These are phyloP conservation scores for Rhodophaea formosa DNA, from an alignment of 2,888 invertebrate genomes.

Conservation along the genomic window DNA sequence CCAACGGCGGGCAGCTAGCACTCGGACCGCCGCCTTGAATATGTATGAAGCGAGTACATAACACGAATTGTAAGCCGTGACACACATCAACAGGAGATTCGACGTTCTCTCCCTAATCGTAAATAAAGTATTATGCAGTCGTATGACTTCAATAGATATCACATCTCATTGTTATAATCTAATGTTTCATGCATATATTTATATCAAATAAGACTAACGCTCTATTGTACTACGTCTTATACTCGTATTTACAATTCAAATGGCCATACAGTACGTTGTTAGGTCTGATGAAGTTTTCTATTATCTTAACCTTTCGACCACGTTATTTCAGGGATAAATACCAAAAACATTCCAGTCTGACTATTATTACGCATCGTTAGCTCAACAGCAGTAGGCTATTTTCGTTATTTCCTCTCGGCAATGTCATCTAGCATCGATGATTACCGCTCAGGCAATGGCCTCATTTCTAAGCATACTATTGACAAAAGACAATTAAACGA, in stretches of 20 bases:
- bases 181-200: constrained; percentile 40
- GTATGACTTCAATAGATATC: constrained; percentile 19
- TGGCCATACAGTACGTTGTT: constrained; percentile 36
- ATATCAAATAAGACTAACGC: constrained; percentile 35
- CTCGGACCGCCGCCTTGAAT: constrained; percentile 63
- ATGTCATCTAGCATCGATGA: constrained; percentile 41
- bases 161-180: constrained; percentile 29
- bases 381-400: constrained; percentile 39
- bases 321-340: constrained; percentile 21
- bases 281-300: constrained; percentile 33
- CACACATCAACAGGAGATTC: constrained; percentile 59
- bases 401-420: constrained; percentile 46
- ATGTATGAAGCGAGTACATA: constrained; percentile 64
- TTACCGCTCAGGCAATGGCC: constrained; percentile 51
- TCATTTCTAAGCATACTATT: constrained; percentile 42
- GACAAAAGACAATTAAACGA: constrained; percentile 55
- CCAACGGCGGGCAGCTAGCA: constrained; percentile 62
- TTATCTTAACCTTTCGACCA: constrained; percentile 34
- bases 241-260: constrained; percentile 31
- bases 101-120: constrained; percentile 39
- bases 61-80: constrained; percentile 64
- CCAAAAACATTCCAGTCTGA: constrained; percentile 18
- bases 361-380: constrained; percentile 30
- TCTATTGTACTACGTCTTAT: constrained; percentile 24
- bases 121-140: background rate